These are phyloP conservation scores for Nezara viridula DNA, from an alignment of 2,888 invertebrate genomes.

Conservation along the genomic window DNA sequence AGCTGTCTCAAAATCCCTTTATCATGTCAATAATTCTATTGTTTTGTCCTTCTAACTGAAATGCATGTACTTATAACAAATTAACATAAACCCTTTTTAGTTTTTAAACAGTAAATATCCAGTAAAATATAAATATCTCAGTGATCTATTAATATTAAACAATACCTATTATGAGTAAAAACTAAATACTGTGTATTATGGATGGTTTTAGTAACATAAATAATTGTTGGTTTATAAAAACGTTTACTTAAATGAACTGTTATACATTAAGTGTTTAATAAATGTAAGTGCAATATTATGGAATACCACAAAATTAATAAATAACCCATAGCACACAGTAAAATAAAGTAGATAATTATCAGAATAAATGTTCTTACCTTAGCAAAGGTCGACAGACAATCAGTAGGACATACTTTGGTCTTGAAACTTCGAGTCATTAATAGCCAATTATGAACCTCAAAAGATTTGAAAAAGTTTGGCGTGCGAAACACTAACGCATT, in stretches of 20 bases:
- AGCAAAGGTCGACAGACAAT: background rate
- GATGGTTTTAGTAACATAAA: background rate
- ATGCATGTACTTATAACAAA: too few species aligned
- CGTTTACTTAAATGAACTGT: background rate
- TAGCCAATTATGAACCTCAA: conserved; percentile 4
- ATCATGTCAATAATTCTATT: too few species aligned
- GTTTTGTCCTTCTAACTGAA: too few species aligned
- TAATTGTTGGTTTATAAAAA: background rate
- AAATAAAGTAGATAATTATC: background rate
- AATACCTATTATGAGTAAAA: too few species aligned
- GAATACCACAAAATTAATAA: background rate
- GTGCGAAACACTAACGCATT: background rate
- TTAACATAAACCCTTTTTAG: too few species aligned
- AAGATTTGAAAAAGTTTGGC: background rate
- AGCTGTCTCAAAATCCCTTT: too few species aligned
- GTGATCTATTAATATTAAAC: too few species aligned
- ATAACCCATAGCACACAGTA: background rate
- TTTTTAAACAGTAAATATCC: too few species aligned
- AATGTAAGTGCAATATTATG: background rate
- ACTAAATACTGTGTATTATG: background rate
- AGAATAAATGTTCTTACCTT: background rate
- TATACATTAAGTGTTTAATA: background rate
- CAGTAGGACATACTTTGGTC: background rate
- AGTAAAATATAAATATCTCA: too few species aligned
- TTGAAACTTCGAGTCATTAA: background rate